phyloP scores from a whole-genome alignment of 2,797 vertebrate species.

The Danio jaintianensis region DNA sequence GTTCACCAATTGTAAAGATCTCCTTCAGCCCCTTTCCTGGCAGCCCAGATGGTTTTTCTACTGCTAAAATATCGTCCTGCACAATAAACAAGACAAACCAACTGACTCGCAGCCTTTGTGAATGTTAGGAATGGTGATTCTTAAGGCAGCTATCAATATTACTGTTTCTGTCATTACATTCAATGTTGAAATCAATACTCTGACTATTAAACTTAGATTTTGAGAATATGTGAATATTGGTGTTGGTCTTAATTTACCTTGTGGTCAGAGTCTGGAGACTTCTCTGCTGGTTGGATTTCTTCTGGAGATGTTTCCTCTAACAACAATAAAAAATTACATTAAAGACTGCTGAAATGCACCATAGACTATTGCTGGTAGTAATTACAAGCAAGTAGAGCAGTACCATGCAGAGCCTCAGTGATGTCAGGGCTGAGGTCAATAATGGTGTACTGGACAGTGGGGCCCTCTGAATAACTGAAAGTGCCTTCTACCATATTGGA shows the following conservation, averaged over 20 bases:
- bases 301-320: conserved; percentile 29
- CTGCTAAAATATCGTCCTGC: conserved; percentile 77
- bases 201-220: not conserved
- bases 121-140: not conserved
- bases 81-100: conserved; percentile 59
- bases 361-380: not conserved
- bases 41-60: conserved; percentile 74
- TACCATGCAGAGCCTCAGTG: conserved; percentile 77
- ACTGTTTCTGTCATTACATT: not conserved
- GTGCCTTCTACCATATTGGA: conserved; percentile 91
- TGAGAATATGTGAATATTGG: not conserved
- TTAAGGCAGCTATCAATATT: not conserved
- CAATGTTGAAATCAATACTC: not conserved
- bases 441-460: conserved; percentile 82
- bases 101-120: not conserved
- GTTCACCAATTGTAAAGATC: conserved; percentile 51
- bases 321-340: conserved; percentile 21
- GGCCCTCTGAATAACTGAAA: conserved; percentile 79
- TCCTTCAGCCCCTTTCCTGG: conserved; percentile 54
- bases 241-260: conserved; percentile 15
- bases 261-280: not conserved
- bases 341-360: not conserved
- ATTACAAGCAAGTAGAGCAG: not conserved
- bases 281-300: conserved; percentile 11
- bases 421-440: conserved; percentile 81